Conservation (phyloP, 2,797 vertebrate genomes). For the Martes flavigula region DNA sequence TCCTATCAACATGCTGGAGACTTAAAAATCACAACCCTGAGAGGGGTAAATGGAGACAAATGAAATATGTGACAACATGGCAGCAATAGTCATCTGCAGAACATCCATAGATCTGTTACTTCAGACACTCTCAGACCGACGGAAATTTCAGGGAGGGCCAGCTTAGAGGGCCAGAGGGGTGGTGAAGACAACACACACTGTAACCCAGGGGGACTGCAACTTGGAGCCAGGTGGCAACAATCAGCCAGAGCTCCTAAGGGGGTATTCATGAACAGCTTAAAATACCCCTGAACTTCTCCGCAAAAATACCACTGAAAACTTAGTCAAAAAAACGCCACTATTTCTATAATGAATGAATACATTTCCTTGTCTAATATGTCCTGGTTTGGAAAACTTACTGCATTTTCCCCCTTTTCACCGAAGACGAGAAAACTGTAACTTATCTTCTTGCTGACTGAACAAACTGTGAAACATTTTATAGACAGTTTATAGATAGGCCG, state of each 20-base stretch:
- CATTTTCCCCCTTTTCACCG: background rate
- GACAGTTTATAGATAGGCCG: background rate
- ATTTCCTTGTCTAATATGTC: conserved; percentile 33
- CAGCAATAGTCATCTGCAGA: background rate
- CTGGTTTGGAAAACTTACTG: background rate
- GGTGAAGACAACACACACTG: background rate
- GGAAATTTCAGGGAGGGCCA: background rate
- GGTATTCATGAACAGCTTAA: background rate
- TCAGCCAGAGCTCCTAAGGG: background rate
- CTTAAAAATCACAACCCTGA: background rate
- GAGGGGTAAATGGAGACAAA: background rate
- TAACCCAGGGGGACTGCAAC: background rate
- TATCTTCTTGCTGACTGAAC: conserved; percentile 9
- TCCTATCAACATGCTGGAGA: background rate
- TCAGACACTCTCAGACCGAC: background rate
- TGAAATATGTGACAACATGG: background rate
- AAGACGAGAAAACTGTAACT: conserved; percentile 40
- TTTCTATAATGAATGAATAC: background rate
- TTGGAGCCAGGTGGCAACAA: background rate
- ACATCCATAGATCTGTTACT: background rate
- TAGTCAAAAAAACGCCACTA: background rate
- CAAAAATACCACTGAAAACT: background rate
- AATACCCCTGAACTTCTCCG: background rate
- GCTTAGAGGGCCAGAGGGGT: background rate
- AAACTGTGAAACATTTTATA: background rate